phyloP scores from a whole-genome alignment of 2,113 vertebrate species.

The Ptilonorhynchus violaceus region DNA sequence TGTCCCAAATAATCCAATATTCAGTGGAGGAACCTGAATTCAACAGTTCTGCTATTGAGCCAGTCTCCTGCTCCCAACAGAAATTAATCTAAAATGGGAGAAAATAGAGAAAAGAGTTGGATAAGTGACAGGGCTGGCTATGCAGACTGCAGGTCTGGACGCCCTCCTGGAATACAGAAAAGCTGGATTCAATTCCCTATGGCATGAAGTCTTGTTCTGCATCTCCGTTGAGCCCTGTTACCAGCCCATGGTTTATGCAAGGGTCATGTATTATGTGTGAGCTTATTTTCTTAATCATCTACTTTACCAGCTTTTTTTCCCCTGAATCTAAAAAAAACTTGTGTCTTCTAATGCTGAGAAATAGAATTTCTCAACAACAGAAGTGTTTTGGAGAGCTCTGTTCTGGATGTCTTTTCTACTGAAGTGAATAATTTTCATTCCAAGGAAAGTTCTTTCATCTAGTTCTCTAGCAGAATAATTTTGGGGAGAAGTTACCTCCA shows the following conservation, averaged over 20 bases:
- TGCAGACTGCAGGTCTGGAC: background rate
- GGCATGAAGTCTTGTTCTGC: background rate
- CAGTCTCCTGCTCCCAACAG: background rate
- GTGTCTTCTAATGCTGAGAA: background rate
- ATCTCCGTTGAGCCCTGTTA: background rate
- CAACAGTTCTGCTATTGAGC: background rate
- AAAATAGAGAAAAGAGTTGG: background rate
- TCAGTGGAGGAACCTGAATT: background rate
- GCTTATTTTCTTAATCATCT: background rate
- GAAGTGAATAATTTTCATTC: conserved; percentile 66
- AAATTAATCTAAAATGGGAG: background rate
- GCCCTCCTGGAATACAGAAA: background rate
- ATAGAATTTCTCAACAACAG: background rate
- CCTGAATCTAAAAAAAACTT: background rate
- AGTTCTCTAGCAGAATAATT: conserved; percentile 67
- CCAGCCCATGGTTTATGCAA: background rate
- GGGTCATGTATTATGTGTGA: accelerated
- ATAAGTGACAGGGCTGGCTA: background rate
- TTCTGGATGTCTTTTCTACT: conserved; percentile 77
- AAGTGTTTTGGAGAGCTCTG: background rate
- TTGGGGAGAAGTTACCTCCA: conserved; percentile 65
- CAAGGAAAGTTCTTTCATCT: conserved; percentile 78
- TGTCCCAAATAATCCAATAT: background rate
- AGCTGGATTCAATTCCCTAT: background rate
- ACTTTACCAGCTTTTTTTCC: background rate